Base-by-base conservation (phyloP, 2,113 vertebrate genomes). In the Melospiza georgiana region DNA sequence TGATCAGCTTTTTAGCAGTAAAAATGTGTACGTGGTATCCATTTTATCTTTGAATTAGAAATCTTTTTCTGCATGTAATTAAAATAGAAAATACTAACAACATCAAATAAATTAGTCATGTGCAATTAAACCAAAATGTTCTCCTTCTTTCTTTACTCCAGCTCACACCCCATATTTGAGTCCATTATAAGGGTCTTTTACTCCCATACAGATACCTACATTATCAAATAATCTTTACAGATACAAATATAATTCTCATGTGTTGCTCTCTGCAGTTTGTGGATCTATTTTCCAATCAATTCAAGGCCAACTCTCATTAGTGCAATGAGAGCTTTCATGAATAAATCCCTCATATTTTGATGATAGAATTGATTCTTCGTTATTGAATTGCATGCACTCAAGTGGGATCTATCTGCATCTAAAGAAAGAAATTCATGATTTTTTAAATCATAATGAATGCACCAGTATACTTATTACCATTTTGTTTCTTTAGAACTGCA, bases 261-360 rank as follows among this genome's bases (percentile, higher is more conserved):
- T 72, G 75, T 77, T 84, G 51, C 54, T 84, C 35, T 65, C 78
- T 83, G 68, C 73, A 90, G 54, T 85, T 81, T 88, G 67, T 85
- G 67, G 82, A 89, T 96, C 79, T 90, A 84, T 92, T 95, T 94
- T 94, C 63, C 65, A 90, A 83, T 94, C 67, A 94, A 94, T 96
- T 77, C 79, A 87, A 90, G 55, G 69, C 82, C 79, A 86, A 61
- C 20, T 94, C 69, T 95, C 76, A 90, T 94, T 94, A 93, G 87
- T 73, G 51, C 44, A 90, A 87, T 2, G 21, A 75, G 66, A 93
- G 54, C 5, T 94, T 94, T 96, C 87, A 89, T 93, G 73, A 94
- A 94, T 96, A 96, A 97, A 94, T 95, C 48, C 61, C 48, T 88
- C 44, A 74, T 94, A 94, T 95, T 90, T 92, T 83, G 94, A 35